phyloP scores from a whole-genome alignment of 2,888 invertebrate genomes.

The Metallyticus violacea region DNA sequence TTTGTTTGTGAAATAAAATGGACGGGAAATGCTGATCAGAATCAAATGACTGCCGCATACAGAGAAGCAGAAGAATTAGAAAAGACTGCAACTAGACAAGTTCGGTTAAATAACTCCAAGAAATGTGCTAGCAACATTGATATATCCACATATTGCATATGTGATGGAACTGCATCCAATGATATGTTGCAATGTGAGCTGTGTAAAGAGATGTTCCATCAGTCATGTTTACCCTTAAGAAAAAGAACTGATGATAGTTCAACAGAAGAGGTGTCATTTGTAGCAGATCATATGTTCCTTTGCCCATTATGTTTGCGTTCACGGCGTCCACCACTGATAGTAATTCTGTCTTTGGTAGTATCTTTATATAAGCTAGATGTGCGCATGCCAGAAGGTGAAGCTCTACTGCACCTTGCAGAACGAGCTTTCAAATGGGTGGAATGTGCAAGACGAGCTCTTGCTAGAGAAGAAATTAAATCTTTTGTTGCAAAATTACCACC shows the following conservation, averaged over 20 bases:
- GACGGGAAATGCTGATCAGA: conserved; percentile 54
- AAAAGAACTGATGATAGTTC: conserved; percentile 44
- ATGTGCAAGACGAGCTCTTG: conserved; percentile 67
- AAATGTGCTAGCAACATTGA: conserved; percentile 51
- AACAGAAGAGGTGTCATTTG: too few relatives aligned
- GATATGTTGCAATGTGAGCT: conserved; percentile 91
- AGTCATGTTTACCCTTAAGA: conserved; percentile 62
- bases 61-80: conserved; percentile 76
- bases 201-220: conserved; percentile 94
- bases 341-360: conserved; percentile 72
- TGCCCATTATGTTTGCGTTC: conserved; percentile 88
- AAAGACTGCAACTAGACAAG: conserved; percentile 64
- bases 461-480: conserved; percentile 64
- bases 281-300: conserved; percentile 68
- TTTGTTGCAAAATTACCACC: conserved; percentile 60
- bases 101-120: conserved; percentile 55
- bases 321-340: conserved; percentile 79
- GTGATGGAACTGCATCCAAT: conserved; percentile 69
- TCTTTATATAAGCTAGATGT: conserved; percentile 69
- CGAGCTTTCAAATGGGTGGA: conserved; percentile 95
- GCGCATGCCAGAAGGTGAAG: conserved; percentile 87
- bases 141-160: conserved; percentile 69
- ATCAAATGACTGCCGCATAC: conserved; percentile 75
- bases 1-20: conserved; percentile 30
- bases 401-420: conserved; percentile 88